Percentiles rank a stretch among this genome's conserved stretches.
These are phyloP conservation scores for Caenorhabditis drosophilae DNA, from an alignment of 2,888 invertebrate species.

Conservation along the genomic window DNA sequence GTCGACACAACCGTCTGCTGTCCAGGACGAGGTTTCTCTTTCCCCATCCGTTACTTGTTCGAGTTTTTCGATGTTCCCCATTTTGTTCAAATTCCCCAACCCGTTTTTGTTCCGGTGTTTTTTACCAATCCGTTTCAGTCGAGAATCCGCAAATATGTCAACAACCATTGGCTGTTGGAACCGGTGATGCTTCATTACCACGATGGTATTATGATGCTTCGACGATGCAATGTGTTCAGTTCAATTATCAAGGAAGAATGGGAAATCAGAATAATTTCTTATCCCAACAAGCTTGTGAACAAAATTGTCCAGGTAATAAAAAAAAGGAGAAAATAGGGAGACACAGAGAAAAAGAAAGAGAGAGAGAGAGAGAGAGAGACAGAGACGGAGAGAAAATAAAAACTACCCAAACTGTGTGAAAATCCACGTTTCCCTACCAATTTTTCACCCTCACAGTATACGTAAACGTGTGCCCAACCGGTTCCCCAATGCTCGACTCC, in stretches of 20 bases:
- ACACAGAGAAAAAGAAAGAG: too few species aligned
- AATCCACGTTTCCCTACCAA: too few species aligned
- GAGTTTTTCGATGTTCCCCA: too few species aligned
- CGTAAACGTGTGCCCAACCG: conserved; percentile 63
- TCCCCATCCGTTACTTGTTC: too few species aligned
- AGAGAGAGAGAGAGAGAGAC: neutral
- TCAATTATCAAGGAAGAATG: conserved; percentile 57
- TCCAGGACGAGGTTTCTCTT: conserved; percentile 67
- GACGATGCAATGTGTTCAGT: conserved; percentile 59
- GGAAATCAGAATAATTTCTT: conserved; percentile 67
- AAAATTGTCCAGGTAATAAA: conserved; percentile 49
- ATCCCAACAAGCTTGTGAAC: conserved; percentile 58
- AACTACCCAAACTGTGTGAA: too few species aligned
- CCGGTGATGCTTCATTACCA: conserved; percentile 53
- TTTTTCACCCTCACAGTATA: conserved; percentile 55
- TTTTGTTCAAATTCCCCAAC: neutral
- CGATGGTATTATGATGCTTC: conserved; percentile 61
- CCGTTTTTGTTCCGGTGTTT: neutral
- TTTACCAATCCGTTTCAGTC: conserved; percentile 43
- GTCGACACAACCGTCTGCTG: conserved; percentile 68
- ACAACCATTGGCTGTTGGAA: conserved; percentile 57
- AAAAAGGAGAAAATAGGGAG: too few species aligned
- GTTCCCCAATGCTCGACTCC: conserved; percentile 54
- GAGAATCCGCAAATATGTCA: conserved; percentile 50
- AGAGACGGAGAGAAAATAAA: too few species aligned